Evolutionary conservation across 1,140 invertebrate species (phyloP).

Genomic region (Asbolus verrucosus): DNA sequence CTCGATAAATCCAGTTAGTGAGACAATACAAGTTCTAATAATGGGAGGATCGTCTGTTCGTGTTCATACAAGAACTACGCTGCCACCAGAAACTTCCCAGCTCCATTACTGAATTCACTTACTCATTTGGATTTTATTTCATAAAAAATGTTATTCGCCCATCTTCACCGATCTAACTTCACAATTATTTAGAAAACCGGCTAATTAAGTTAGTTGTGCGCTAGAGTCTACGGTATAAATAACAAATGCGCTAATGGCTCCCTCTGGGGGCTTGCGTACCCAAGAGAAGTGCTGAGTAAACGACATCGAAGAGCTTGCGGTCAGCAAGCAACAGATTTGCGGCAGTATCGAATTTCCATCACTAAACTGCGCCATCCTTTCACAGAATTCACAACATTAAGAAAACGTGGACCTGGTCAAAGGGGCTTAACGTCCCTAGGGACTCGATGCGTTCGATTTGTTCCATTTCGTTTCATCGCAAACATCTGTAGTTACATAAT

Average conservation of each 20-base stretch:
- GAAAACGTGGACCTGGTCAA: constrained; percentile 12
- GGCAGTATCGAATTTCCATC: constrained; percentile 30
- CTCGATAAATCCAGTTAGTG: constrained; percentile 17
- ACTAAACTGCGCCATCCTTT: neutral
- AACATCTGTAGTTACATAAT: no score
- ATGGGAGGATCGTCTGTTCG: neutral
- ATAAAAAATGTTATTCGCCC: no score
- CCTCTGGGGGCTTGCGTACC: constrained; percentile 6
- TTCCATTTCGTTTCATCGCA: no score
- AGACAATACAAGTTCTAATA: constrained; percentile 1
- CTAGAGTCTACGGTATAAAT: constrained; percentile 28
- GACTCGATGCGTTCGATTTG: constrained; percentile 11
- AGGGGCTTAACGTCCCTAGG: neutral
- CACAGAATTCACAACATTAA: constrained; percentile 19
- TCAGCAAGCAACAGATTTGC: constrained; percentile 32
- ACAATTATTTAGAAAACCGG: no score
- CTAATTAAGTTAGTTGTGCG: constrained; percentile 5
- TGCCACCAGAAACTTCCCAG: no score
- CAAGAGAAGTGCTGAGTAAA: constrained; percentile 34
- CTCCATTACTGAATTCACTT: no score
- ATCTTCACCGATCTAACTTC: no score
- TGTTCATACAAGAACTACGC: neutral
- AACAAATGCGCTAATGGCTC: constrained; percentile 30
- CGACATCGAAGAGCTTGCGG: constrained; percentile 22
- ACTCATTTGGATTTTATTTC: no score